phyloP scores from a whole-genome alignment of 2,888 invertebrate species.

The Euplagia quadripunctaria region DNA sequence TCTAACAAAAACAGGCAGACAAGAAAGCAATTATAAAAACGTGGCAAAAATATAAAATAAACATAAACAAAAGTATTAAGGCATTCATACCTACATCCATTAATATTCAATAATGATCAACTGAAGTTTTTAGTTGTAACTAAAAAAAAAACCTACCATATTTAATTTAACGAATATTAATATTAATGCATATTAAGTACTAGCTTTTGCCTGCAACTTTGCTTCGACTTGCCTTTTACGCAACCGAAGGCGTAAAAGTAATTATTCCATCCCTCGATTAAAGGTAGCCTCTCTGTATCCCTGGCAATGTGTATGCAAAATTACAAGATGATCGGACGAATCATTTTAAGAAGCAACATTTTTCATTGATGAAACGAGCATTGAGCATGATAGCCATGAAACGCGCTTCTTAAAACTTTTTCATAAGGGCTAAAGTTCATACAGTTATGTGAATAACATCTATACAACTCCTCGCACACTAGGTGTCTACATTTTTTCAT shows the following conservation, averaged over 20 bases:
- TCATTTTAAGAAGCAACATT: slow-evolving; percentile 37
- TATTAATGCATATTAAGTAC: background rate
- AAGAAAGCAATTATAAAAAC: background rate
- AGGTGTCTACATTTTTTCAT: background rate
- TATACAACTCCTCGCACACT: slow-evolving; percentile 16
- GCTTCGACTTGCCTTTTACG: no score
- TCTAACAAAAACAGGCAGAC: background rate
- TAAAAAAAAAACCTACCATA: background rate
- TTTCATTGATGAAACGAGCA: slow-evolving; percentile 33
- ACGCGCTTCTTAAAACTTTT: slow-evolving; percentile 57
- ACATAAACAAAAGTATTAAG: no score
- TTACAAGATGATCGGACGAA: no score
- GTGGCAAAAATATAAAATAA: background rate
- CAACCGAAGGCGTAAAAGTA: no score
- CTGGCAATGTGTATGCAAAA: no score
- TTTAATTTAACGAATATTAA: background rate
- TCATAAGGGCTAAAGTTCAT: slow-evolving; percentile 48
- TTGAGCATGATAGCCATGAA: slow-evolving; percentile 54
- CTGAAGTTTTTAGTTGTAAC: background rate
- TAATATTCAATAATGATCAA: background rate
- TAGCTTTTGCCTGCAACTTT: no score
- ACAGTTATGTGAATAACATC: slow-evolving; percentile 50
- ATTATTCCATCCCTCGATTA: no score
- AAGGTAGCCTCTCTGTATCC: no score
- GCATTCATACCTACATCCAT: background rate